phyloP scores from a whole-genome alignment of 2,888 invertebrate species.

The Pherbina coryleti region DNA sequence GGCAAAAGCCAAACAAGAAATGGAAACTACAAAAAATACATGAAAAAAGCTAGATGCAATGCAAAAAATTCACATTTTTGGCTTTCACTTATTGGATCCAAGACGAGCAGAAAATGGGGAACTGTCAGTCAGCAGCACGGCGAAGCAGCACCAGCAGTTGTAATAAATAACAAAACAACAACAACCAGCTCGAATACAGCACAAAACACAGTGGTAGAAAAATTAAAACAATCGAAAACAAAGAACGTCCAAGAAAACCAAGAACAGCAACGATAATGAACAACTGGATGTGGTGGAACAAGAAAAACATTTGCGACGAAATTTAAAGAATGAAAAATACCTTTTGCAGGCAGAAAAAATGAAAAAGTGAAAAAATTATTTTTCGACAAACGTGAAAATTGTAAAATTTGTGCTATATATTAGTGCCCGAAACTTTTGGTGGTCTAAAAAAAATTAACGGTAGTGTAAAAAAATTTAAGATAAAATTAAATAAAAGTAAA shows the following conservation, averaged over 20 bases:
- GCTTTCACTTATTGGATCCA: background rate
- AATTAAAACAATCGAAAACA: too few species aligned
- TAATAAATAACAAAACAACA: slow-evolving; percentile 6
- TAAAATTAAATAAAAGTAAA: background rate
- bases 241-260: too few species aligned
- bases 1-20: too few species aligned
- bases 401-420: background rate
- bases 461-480: background rate
- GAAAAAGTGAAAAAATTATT: background rate
- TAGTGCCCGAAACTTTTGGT: too few species aligned
- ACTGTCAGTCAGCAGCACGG: slow-evolving; percentile 32
- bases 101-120: slow-evolving; percentile 26
- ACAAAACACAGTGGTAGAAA: background rate
- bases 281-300: slow-evolving; percentile 9
- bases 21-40: too few species aligned
- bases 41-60: background rate
- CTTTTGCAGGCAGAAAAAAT: background rate
- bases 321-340: background rate
- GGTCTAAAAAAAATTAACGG: background rate
- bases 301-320: slow-evolving; percentile 10
- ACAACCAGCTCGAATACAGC: slow-evolving; percentile 19
- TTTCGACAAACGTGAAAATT: background rate
- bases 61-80: background rate
- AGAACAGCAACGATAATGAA: slow-evolving; percentile 17
- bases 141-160: background rate